These are phyloP conservation scores for Myotis daubentonii DNA, from an alignment of 2,797 vertebrate species.

Conservation along the genomic window DNA sequence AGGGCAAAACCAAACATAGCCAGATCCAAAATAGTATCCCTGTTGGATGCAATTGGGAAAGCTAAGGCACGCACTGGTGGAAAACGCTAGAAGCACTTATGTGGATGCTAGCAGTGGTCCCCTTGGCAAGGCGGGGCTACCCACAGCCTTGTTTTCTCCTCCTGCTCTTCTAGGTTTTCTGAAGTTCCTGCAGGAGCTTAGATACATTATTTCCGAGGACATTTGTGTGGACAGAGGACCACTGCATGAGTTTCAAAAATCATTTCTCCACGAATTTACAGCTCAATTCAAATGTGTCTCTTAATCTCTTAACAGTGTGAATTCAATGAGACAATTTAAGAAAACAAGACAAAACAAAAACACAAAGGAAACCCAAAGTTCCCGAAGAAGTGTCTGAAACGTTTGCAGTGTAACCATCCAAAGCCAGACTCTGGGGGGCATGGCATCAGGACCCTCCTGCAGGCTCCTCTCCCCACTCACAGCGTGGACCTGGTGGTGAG, in stretches of 20 bases:
- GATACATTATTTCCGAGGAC: not conserved
- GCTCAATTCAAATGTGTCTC: not conserved
- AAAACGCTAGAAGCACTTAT: not conserved
- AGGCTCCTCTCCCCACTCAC: not conserved
- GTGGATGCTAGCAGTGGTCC: accelerated
- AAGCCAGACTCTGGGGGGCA: not conserved
- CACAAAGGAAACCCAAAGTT: too few species aligned
- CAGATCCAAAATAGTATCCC: not conserved
- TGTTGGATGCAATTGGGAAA: not conserved
- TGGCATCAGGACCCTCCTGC: too few species aligned
- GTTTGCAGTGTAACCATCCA: not conserved
- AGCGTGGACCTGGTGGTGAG: not conserved
- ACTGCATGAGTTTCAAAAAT: not conserved
- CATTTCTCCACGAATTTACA: not conserved
- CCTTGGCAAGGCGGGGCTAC: not conserved
- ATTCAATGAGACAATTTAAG: not conserved
- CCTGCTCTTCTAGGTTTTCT: not conserved
- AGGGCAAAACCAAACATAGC: not conserved
- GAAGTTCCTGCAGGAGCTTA: not conserved
- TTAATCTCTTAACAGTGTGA: not conserved
- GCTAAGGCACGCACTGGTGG: not conserved
- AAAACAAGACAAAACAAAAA: too few species aligned
- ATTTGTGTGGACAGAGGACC: not conserved
- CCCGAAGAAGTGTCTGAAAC: not conserved
- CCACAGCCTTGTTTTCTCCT: too few species aligned